Evolutionary conservation across 1,140 invertebrate genomes (phyloP), one percentile per base, ranked within the genome.

Genomic region (Babylonia areolata): DNA sequence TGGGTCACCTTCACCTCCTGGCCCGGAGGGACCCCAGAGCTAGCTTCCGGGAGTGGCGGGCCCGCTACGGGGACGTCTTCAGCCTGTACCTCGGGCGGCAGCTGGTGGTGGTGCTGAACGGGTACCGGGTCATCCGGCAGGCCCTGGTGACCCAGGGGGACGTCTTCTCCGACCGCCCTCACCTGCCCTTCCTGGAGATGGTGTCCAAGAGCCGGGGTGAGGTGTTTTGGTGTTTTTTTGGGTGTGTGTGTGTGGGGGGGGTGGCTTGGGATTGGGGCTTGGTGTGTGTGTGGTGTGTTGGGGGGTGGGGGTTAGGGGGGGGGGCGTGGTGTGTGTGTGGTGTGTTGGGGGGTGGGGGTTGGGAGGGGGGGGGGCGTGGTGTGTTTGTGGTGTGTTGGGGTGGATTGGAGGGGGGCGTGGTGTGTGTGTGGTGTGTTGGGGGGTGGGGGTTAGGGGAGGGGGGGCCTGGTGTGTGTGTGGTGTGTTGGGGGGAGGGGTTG

Each of bases 51-150:
- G 39, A 2, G 12, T 79, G 77, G 77, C 77, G 77, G 77, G 17
- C 37, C 23, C 77, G 40, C 37, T 90, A 89, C 84, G 89, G 89
- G 11, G 88, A 90, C 80, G 73, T 90, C 15, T 89, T 88, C 87
- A 88, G 80, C 40, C 75, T 90, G 3, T 86, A 87, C 75, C 37
- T 88, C 33, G 88, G 88, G 5, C 54, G 23, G 39, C 84, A 84
- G n/a, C 54, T 87, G 20, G 35, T 84, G 20, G 78, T 90, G n/a
- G 84, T 89, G 5, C 37, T 90, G 17, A 89, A 86, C 86, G 87
- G 87, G 31, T 81, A 82, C 77, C 75, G 87, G 6, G 80, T 64
- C n/a, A 80, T 89, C 46, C 88, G 85, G 31, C 85, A 90, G 58
- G 87, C 83, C 20, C n/a, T 90, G 3, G 75, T 89, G n/a, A 85